Conservation (phyloP, 2,888 invertebrate genomes). For the Mechanitis mazaeus region DNA sequence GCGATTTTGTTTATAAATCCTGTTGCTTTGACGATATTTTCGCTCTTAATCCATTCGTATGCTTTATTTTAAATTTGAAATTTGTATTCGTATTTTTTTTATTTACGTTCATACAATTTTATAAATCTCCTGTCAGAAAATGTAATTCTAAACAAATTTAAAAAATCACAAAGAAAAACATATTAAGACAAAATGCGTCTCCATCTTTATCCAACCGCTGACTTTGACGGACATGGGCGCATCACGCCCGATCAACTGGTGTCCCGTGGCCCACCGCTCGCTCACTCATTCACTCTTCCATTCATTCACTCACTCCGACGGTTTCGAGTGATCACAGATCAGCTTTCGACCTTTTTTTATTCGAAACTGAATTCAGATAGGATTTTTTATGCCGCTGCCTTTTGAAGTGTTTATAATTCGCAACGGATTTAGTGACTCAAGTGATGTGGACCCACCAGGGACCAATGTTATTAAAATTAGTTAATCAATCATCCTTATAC, state of each 20-base stretch:
- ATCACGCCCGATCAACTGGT: slow-evolving; percentile 74
- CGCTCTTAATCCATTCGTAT: neutral
- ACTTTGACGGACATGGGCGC: slow-evolving; percentile 67
- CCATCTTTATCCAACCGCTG: slow-evolving; percentile 44
- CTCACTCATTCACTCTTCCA: slow-evolving; percentile 48
- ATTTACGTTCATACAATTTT: too few relatives aligned
- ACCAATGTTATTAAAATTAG: slow-evolving; percentile 9
- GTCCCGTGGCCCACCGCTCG: slow-evolving; percentile 46
- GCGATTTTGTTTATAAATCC: slow-evolving; percentile 8
- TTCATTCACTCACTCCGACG: slow-evolving; percentile 58
- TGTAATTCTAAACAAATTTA: too few relatives aligned
- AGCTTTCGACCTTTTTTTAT: slow-evolving; percentile 50
- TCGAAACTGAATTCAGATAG: slow-evolving; percentile 29
- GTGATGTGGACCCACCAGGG: slow-evolving; percentile 23
- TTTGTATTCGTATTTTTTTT: too few relatives aligned
- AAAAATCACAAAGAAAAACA: too few relatives aligned
- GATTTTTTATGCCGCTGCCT: slow-evolving; percentile 27
- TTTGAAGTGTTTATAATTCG: slow-evolving; percentile 30
- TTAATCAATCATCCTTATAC: slow-evolving; percentile 1
- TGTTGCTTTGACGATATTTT: neutral
- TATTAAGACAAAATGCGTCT: slow-evolving; percentile 33
- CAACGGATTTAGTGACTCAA: slow-evolving; percentile 18
- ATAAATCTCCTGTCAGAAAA: too few relatives aligned
- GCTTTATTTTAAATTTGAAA: too few relatives aligned
- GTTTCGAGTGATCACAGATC: slow-evolving; percentile 70